Evolutionary conservation across 1,140 invertebrate genomes (phyloP).

Genomic region (Tetraneura akinire): DNA sequence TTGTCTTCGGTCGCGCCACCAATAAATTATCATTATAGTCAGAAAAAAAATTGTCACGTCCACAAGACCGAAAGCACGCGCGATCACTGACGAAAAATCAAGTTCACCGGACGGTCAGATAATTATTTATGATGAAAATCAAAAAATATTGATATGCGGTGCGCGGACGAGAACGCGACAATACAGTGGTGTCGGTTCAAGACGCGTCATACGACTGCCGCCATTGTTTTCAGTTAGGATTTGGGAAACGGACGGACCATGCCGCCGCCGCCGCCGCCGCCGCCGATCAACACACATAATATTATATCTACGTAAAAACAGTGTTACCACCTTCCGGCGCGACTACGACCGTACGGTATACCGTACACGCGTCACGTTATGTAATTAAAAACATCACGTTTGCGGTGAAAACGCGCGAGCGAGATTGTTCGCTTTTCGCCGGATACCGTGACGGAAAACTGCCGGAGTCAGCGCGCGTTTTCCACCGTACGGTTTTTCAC

Average conservation of each 20-base stretch:
- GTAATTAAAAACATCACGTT: too few species aligned
- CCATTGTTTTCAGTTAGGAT: constrained; percentile 51
- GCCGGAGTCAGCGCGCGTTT: background rate
- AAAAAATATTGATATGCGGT: background rate
- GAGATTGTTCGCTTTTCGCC: too few species aligned
- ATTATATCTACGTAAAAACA: background rate
- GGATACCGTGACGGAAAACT: too few species aligned
- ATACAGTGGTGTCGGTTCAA: constrained; percentile 1
- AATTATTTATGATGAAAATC: background rate
- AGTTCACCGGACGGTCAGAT: background rate
- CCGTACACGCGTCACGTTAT: background rate
- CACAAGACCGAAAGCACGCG: background rate
- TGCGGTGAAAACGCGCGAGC: too few species aligned
- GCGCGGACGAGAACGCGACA: background rate
- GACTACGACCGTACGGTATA: background rate
- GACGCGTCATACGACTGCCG: constrained; percentile 50
- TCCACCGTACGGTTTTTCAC: background rate
- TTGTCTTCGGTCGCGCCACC: constrained; percentile 23
- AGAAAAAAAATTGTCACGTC: background rate
- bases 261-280: constrained; percentile 39
- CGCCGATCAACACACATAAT: constrained; percentile 5
- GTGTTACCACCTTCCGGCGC: constrained; percentile 26
- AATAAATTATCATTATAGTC: constrained; percentile 12
- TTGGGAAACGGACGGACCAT: constrained; percentile 51
- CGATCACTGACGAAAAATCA: background rate